Base-by-base conservation (phyloP, 2,888 invertebrate species). In the Neoaliturus tenellus region DNA sequence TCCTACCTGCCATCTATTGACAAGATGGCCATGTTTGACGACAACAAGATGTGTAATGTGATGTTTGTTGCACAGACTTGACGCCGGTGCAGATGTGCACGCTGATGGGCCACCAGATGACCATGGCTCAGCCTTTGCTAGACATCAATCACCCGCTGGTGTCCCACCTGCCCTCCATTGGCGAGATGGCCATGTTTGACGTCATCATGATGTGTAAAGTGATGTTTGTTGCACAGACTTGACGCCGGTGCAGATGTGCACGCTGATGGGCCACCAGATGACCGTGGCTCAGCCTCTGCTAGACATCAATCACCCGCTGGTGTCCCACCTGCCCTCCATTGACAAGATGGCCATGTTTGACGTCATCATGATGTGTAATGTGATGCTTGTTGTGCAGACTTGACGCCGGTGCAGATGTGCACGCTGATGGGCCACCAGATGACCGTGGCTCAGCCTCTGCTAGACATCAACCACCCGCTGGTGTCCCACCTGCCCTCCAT, bases 101-200 rank as follows among this genome's bases (percentile, higher is more conserved):
- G 17, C 39, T 71, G 71, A 71, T 71, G 71, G 71, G 71, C 14
- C 71, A 71, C 71, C 71, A 71, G 71, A 71, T 71, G 71, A 71
- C 71, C 1, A 23, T 71, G 23, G 71, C 71, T 0, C 71, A 71
- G 39, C 71, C 71, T n/a, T 39, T 71, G 35, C 71, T 71, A 2
- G 71, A 71, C 71, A 71, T 71, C 71, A 71, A 71, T 20, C 71
- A 71, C 39, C 71, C 71, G 20, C 23, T 71, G 8, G 71, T 71
- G 20, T 35, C 71, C 20, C 71, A 71, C 23, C 71, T 71, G 6
- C 71, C 71, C 28, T 71, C 71, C 33, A 71, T 71, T 39, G 71
- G 71, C 5, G 71, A 71, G 71, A 71, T 71, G 71, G 71, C 71
- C 31, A 51, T 51, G 51, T 67, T 33, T 31, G 39, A 71, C 39